These are phyloP conservation scores for Drosophila buzzatii DNA, from an alignment of 2,888 invertebrate species.

Conservation along the genomic window DNA sequence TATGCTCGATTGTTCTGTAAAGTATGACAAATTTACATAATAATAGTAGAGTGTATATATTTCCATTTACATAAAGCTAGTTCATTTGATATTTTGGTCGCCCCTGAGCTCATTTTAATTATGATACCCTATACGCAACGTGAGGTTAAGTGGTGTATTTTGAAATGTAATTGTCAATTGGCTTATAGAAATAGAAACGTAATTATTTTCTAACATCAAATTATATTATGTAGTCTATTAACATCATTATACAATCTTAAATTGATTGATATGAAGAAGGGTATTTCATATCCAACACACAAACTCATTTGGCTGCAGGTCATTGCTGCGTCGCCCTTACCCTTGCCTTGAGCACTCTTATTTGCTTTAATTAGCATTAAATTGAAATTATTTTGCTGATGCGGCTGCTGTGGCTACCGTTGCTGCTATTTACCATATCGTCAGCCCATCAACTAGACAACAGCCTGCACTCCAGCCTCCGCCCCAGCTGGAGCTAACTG, in stretches of 20 bases:
- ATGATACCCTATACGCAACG: slow-evolving; percentile 13
- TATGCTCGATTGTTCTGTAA: slow-evolving; percentile 80
- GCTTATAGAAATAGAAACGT: no score
- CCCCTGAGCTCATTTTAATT: slow-evolving; percentile 50
- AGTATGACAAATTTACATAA: slow-evolving; percentile 41
- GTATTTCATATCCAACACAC: neutral
- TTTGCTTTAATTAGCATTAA: slow-evolving; percentile 49
- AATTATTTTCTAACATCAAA: no score
- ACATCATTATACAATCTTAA: no score
- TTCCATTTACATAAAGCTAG: slow-evolving; percentile 5
- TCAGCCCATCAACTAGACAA: slow-evolving; percentile 24
- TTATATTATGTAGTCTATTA: no score
- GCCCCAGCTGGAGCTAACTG: slow-evolving; percentile 9
- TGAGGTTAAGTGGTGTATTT: neutral
- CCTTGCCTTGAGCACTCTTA: neutral
- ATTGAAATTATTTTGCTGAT: slow-evolving; percentile 66
- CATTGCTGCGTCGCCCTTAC: neutral
- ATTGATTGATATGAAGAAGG: neutral
- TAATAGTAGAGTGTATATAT: slow-evolving; percentile 20
- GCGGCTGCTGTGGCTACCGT: slow-evolving; percentile 20
- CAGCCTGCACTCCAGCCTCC: slow-evolving; percentile 6
- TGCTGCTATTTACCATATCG: slow-evolving; percentile 39
- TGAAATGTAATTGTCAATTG: no score
- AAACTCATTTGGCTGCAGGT: neutral
- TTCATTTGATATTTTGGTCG: slow-evolving; percentile 41